A percentile compares a stretch with the other conserved stretches of the same genome.
phyloP scores from a whole-genome alignment of 2,888 invertebrate genomes.

The Dusona sp. region DNA sequence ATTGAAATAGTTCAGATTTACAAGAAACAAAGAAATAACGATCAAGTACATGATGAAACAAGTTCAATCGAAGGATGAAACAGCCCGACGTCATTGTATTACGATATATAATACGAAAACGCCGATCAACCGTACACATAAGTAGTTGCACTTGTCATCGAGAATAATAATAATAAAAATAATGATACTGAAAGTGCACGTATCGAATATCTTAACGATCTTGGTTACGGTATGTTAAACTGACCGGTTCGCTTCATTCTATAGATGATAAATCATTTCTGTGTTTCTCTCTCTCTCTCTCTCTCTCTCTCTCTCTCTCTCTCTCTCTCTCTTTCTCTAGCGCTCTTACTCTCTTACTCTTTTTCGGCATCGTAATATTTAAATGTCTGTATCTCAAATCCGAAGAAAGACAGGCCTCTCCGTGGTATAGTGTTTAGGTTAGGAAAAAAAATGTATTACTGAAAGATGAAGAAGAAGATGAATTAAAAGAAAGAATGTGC shows the following conservation, averaged over 20 bases:
- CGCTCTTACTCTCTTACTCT: not conserved
- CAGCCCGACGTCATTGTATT: conserved; percentile 3
- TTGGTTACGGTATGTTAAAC: conserved; percentile 61
- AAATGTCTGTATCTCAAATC: not conserved
- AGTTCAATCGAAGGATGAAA: not conserved
- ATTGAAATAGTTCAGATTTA: not conserved
- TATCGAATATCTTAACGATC: conserved; percentile 56
- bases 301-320: conserved; percentile 12
- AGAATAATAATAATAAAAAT: conserved; percentile 50
- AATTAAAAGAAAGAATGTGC: not conserved
- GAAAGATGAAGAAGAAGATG: not conserved
- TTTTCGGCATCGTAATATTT: not conserved
- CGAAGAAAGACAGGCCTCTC: not conserved
- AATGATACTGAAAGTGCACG: conserved; percentile 19
- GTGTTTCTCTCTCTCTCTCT: not conserved
- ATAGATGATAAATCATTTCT: conserved; percentile 60
- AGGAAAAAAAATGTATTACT: not conserved
- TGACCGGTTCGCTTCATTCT: conserved; percentile 48
- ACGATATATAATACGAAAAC: not conserved
- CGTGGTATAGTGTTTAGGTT: not conserved
- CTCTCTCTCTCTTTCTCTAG: not conserved
- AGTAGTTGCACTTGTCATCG: conserved; percentile 58
- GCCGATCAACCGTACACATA: conserved; percentile 29
- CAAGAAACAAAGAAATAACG: not conserved
- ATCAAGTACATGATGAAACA: not conserved